Evolutionary conservation across 2,797 vertebrate species (phyloP), one percentile per base, ranked within the genome.

Genomic region (Sternarchorhynchus goeldii): DNA sequence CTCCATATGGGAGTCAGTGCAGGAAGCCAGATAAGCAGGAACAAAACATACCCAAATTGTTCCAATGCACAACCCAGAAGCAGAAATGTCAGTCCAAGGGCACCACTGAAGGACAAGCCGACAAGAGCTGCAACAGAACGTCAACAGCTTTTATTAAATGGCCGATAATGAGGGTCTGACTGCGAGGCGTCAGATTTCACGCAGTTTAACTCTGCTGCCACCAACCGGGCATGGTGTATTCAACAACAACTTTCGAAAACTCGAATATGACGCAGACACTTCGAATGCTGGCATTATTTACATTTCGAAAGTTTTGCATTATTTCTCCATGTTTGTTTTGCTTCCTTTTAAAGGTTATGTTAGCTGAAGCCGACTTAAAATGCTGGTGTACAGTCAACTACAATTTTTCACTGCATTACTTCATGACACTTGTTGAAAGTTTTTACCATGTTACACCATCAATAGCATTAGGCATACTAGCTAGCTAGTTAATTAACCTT

Each of bases 21-120:
- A 31, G 62, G 14, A 16, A 21, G 21, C 20, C 25, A 31, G 14
- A 25, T 20, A 21, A 59, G 12, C 62, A 73, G 32, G 39, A 32
- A 18, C 7, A 17, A 12, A 2, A 77, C 90, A 79, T 94, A 99
- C 97, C 94, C 95, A 80, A 95, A 98, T 18, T 93, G 88, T 69
- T 97, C 94, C 89, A 97, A 86, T 67, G 92, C 96, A 90, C 96
- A 98, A 81, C 96, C 95, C 89, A 99, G 89, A 88, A 98, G 94
- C 17, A 99, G 95, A 87, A 97, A 96, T 0, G 96, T 99, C 78
- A 99, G 89, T 36, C 97, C 97, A 73, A 98, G 95, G 80, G 96
- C 97, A 57, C 97, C 96, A 81, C 93, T 96, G 87, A 99, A 99
- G 34, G 96, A 98, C 82, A 99, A 90, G 0, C 89, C 95, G 78